A percentile compares a stretch with the other conserved stretches of the same genome.
Evolutionary conservation across 2,888 invertebrate species (phyloP).

Genomic region (Microplitis deprimator): DNA sequence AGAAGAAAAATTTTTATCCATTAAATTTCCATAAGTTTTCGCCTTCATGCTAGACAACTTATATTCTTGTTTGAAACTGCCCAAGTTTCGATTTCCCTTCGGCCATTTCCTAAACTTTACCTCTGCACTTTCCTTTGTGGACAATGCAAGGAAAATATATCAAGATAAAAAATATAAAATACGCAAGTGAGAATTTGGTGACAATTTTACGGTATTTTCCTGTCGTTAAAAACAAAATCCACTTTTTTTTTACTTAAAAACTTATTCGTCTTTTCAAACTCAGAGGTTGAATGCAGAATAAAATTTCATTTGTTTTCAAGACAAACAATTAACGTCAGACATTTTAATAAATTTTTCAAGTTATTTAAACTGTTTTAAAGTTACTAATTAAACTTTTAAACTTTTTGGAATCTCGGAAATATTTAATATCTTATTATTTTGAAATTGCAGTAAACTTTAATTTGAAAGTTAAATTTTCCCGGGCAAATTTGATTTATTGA

Average conservation of each 20-base stretch:
- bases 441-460: no score
- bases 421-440: no score
- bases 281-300: background rate
- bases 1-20: background rate
- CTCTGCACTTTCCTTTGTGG: background rate
- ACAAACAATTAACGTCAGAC: background rate
- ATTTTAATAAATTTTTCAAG: no score
- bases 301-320: background rate
- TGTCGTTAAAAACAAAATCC: conserved; percentile 30
- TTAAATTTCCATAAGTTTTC: conserved; percentile 22
- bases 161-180: conserved; percentile 11
- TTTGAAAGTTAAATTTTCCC: no score
- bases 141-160: background rate
- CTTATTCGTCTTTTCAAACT: background rate
- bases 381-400: no score
- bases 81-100: conserved; percentile 26
- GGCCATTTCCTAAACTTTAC: conserved; percentile 15
- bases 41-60: conserved; percentile 1
- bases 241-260: conserved; percentile 30
- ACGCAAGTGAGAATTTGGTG: conserved; percentile 28
- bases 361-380: no score
- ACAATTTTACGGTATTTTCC: conserved; percentile 27
- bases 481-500: no score
- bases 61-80: conserved; percentile 6
- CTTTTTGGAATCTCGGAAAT: no score